Conservation (phyloP, 2,113 vertebrate genomes). For the pig (Sus scrofa) region T2T-Sscrofa CM000819.6:119908501-119909000, state of each 20-base stretch:
- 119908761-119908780: not conserved
- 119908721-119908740: not conserved
- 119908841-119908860: not conserved
- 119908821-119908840: not conserved
- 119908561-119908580: not conserved
- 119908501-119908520: not conserved
- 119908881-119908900: not conserved
- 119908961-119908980: not conserved
- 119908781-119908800: slow-evolving; percentile 14
- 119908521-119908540: not conserved
- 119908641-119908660: not conserved
- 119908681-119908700: not conserved
- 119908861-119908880: not conserved
- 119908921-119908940: not conserved
- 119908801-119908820: not conserved
- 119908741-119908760: slow-evolving; percentile 2
- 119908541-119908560: not conserved
- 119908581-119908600: not conserved
- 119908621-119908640: not conserved
- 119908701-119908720: not conserved
- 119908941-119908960: not conserved
- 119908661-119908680: not conserved
- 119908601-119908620: not conserved
- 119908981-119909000: not conserved
- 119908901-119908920: not conserved